Base-by-base conservation (phyloP, 2,797 vertebrate genomes). In the Poeciliopsis paucimaculata region DNA sequence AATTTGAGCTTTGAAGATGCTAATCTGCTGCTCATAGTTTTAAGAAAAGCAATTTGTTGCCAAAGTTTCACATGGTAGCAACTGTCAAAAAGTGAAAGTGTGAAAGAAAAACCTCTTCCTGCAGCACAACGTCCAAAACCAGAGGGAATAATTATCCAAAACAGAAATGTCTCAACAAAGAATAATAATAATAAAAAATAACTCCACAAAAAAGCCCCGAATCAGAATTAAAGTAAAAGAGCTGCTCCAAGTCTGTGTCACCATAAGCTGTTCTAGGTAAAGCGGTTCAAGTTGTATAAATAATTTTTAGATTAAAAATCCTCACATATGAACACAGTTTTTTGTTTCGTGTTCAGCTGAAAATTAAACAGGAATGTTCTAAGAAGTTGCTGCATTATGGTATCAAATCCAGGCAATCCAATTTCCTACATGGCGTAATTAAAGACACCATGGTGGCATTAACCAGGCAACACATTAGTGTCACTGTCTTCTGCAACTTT, bases 401-500 rank as follows among this genome's bases (percentile, higher is more conserved):
- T 77, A 86, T 80, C 77, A 73, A 84, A 76, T 78, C 74, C 72
- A 87, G 87, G 82, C 80, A 77, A 81, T 81, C 78, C 81, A 88
- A 43, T 77, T 89, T 89, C 84, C 86, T 83, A 82, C 83, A 77
- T 73, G 75, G 60, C 83, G 70, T 78, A 75, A 53, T 55, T 71
- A 72, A 85, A 89, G 68, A 73, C 80, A 73, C 26, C 23, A 77
- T 62, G 77, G 80, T 76, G 75, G 78, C 86, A 80, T 87, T 79
- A 86, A 83, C 81, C 64, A 84, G 81, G 85, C 88, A 92, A 45
- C n/a, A 36, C n/a, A 84, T 73, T 77, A 88, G 84, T 84, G 77
- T 76, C 86, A 92, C 86, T 47, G 74, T 89, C 86, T 89, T 93
- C 87, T 81, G 81, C 88, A 93, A 89, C 87, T 80, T 66, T 31